Conservation (phyloP, 2,113 vertebrate genomes). For the Psilopogon haemacephalus region DNA sequence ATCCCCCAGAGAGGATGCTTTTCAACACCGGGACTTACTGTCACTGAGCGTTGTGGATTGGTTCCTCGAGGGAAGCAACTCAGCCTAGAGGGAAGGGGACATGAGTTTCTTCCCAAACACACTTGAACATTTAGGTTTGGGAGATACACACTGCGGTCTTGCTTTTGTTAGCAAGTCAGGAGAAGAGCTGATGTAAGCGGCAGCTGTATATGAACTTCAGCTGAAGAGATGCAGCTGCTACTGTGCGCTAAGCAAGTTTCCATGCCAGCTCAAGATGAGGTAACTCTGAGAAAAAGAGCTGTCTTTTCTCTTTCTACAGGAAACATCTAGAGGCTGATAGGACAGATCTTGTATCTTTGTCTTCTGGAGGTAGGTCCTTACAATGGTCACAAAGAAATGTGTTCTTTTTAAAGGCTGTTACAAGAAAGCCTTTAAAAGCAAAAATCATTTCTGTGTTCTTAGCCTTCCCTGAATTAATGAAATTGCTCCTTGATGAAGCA, state of each 20-base stretch:
- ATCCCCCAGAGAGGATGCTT: not conserved
- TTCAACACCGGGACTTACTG: slow-evolving; percentile 2
- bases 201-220: not conserved
- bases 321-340: not conserved
- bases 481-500: slow-evolving; percentile 13
- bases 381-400: not conserved
- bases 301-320: not conserved
- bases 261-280: not conserved
- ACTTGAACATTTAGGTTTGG: not conserved
- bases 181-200: not conserved
- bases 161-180: slow-evolving; percentile 2
- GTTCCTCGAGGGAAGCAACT: not conserved
- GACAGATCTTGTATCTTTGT: not conserved
- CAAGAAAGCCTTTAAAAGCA: not conserved
- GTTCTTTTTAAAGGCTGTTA: not conserved
- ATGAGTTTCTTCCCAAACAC: not conserved
- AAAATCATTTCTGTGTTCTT: not conserved
- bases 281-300: not conserved
- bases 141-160: not conserved
- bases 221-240: slow-evolving; percentile 9
- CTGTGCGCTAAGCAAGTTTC: not conserved
- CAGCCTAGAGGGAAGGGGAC: not conserved
- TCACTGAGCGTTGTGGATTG: not conserved
- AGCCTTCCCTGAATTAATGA: slow-evolving; percentile 1
- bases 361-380: not conserved